Evolutionary conservation across 2,797 vertebrate genomes (phyloP), one percentile per base, ranked within the genome.

Genomic region (Siniperca obscura): DNA sequence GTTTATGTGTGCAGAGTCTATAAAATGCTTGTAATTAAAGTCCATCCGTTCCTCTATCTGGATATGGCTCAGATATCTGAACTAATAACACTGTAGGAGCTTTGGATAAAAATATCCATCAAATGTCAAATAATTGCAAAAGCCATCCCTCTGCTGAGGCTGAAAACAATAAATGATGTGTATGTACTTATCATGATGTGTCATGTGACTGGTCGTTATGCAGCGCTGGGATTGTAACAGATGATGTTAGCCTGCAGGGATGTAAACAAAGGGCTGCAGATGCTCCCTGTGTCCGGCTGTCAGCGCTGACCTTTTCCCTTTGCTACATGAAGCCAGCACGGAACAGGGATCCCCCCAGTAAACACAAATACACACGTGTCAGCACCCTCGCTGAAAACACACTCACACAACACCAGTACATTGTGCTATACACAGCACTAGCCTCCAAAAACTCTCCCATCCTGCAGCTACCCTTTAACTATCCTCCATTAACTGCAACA

Each of bases 221-320:
- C 67, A 56, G 70, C 42, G 9, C 25, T 42, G 40, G 10, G 75
- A 78, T 36, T 48, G 42, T 76, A 84, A 76, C 53, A 77, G 67
- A 83, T 69, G 78, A 86, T 57, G 69, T 76, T 59, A 70, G 84
- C 81, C 85, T 53, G 73, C 78, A 61, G 71, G 48, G 52, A 74
- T 11, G 64, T 72, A 86, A 86, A 90, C 89, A 84, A 52, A 70
- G 82, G 78, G 87, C 79, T 55, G 34, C 89, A 89, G 86, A 93
- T 90, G 85, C 83, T 87, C 70, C 78, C 87, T 22, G 76, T 71
- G 85, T 89, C 82, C 74, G 40, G 60, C 84, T 90, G 91, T 90
- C 94, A 92, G 70, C 27, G 4, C 55, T 93, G 92, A 94, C 94
- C 94, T 94, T 95, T 94, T 88, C 84, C 66, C 78, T 90, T 71